These are phyloP conservation scores for Litocranius walleri DNA, from an alignment of 2,113 vertebrate genomes.

Conservation along the genomic window DNA sequence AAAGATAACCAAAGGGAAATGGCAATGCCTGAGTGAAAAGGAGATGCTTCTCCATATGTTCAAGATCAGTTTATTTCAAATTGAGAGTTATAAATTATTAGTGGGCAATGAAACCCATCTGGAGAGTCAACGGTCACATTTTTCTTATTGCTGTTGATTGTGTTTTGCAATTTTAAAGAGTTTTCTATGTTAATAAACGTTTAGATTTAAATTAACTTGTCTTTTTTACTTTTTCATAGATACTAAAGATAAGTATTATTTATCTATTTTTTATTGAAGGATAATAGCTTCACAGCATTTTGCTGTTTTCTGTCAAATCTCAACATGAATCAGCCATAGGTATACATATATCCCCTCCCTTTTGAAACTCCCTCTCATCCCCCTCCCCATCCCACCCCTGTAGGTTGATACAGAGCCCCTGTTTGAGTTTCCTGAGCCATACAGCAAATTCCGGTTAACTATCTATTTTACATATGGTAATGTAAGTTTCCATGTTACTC, in stretches of 20 bases:
- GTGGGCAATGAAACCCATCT: not conserved
- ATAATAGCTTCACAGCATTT: not conserved
- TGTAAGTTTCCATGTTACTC: not conserved
- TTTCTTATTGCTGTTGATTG: not conserved
- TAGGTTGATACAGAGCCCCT: not conserved
- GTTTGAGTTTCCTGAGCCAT: not conserved
- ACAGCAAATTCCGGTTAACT: not conserved
- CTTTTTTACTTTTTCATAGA: not conserved
- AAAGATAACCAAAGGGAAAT: not conserved
- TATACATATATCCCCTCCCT: not conserved
- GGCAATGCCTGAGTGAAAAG: not conserved
- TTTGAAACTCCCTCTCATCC: not conserved
- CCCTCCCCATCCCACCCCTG: not conserved
- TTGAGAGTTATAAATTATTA: not conserved
- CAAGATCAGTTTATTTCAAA: not conserved
- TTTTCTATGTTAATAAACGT: not conserved
- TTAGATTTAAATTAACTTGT: constrained; percentile 17
- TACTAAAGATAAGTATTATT: not conserved
- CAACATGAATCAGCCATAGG: not conserved
- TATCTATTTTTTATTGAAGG: not conserved
- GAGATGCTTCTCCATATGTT: not conserved
- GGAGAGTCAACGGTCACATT: not conserved
- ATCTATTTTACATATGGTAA: not conserved
- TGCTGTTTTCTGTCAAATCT: not conserved
- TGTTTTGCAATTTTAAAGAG: not conserved